phyloP scores from a whole-genome alignment of 53 echinoderm and acorn worm species.

The Hippasteria phrygiana region DNA sequence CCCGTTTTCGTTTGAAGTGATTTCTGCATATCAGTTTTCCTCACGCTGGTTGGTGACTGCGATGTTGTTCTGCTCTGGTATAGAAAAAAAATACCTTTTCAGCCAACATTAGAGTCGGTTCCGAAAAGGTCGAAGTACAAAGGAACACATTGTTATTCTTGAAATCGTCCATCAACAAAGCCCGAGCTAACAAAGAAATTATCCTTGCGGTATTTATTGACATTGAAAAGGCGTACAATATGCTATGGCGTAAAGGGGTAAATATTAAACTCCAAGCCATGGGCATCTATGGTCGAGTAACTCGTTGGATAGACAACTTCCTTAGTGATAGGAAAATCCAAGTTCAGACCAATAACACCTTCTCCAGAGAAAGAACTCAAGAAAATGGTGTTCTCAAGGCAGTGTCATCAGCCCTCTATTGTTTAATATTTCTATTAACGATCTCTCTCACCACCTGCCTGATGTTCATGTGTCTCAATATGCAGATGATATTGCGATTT shows the following conservation, averaged over 20 bases:
- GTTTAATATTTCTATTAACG: slow-evolving; percentile 37
- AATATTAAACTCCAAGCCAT: slow-evolving; percentile 22
- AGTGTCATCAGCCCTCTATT: slow-evolving; percentile 34
- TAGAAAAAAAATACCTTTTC: slow-evolving; percentile 17
- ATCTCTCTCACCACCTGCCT: not conserved
- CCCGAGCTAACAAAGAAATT: slow-evolving; percentile 31
- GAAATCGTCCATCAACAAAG: slow-evolving; percentile 15
- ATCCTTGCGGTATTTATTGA: slow-evolving; percentile 37
- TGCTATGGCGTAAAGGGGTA: slow-evolving; percentile 29
- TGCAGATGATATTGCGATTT: slow-evolving; percentile 34
- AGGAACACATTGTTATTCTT: not conserved
- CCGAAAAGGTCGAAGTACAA: slow-evolving; percentile 16
- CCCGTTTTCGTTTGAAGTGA: too few relatives aligned
- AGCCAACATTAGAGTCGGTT: slow-evolving; percentile 38
- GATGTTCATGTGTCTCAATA: slow-evolving; percentile 12
- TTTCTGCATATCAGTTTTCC: too few relatives aligned
- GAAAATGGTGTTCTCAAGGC: slow-evolving; percentile 44
- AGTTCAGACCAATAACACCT: not conserved
- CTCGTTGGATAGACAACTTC: slow-evolving; percentile 28
- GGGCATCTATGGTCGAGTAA: slow-evolving; percentile 17
- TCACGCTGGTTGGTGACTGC: too few relatives aligned
- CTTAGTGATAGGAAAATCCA: not conserved
- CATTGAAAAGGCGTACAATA: slow-evolving; percentile 43
- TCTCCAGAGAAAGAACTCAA: not conserved
- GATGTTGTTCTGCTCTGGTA: slow-evolving; percentile 34